A percentile compares a stretch with the other conserved stretches of the same genome.
These are phyloP conservation scores for Willisornis vidua DNA, from an alignment of 2,113 vertebrate species.

Conservation along the genomic window DNA sequence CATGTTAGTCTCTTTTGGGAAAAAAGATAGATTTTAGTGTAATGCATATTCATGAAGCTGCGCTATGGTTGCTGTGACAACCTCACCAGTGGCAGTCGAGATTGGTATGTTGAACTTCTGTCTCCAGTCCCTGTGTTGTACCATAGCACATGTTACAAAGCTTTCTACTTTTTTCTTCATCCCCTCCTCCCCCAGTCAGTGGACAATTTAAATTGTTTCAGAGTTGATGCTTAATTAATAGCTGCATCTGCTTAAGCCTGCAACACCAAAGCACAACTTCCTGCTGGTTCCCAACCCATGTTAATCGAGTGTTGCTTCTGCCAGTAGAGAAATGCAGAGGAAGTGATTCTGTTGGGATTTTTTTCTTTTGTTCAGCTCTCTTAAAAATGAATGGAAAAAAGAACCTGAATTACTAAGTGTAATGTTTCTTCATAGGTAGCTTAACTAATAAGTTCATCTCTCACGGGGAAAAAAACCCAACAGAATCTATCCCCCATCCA, in stretches of 20 bases:
- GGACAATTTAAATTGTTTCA: background rate
- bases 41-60: slow-evolving; percentile 53
- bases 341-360: background rate
- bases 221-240: background rate
- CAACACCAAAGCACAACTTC: background rate
- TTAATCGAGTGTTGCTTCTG: background rate
- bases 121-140: background rate
- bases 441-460: background rate
- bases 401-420: background rate
- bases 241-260: background rate
- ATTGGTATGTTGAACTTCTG: background rate
- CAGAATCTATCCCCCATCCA: background rate
- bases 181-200: background rate
- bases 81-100: background rate
- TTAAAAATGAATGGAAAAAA: background rate
- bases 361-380: background rate
- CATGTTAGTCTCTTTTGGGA: background rate
- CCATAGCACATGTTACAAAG: background rate
- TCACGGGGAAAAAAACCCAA: background rate
- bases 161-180: background rate
- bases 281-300: accelerated
- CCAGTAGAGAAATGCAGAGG: background rate
- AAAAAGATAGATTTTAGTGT: background rate
- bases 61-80: slow-evolving; percentile 59
- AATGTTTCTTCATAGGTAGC: background rate